These are phyloP conservation scores for Mya arenaria DNA, from an alignment of 1,140 invertebrate species.

Conservation along the genomic window DNA sequence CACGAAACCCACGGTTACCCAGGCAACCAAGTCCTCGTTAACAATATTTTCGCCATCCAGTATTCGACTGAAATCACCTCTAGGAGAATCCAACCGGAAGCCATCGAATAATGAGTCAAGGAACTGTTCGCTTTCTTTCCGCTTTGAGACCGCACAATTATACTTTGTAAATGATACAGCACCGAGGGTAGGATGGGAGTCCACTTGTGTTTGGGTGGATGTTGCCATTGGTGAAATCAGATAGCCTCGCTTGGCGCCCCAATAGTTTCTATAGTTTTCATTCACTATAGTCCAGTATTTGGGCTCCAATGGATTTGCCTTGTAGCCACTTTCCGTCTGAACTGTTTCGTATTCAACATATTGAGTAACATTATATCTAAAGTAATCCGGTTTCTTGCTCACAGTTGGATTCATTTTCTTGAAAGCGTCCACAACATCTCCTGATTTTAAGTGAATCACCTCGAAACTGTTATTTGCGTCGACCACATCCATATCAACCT, in stretches of 20 bases:
- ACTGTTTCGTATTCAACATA: slow-evolving; percentile 50
- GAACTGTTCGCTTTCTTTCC: slow-evolving; percentile 49
- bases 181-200: slow-evolving; percentile 43
- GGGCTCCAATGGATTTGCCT: slow-evolving; percentile 24
- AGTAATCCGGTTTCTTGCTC: slow-evolving; percentile 32
- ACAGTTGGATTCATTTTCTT: slow-evolving; percentile 16
- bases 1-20: slow-evolving; percentile 54
- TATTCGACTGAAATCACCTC: slow-evolving; percentile 34
- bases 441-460: slow-evolving; percentile 46
- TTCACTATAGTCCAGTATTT: slow-evolving; percentile 55
- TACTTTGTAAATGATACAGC: slow-evolving; percentile 59
- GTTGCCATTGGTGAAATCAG: slow-evolving; percentile 42
- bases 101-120: slow-evolving; percentile 37
- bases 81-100: slow-evolving; percentile 42
- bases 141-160: slow-evolving; percentile 56
- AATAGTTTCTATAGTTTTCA: slow-evolving; percentile 52
- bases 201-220: slow-evolving; percentile 23
- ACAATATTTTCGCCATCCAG: slow-evolving; percentile 44
- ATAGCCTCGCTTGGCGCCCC: slow-evolving; percentile 46
- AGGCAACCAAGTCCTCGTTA: slow-evolving; percentile 50
- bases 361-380: slow-evolving; percentile 45
- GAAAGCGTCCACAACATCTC: slow-evolving; percentile 42
- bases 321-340: slow-evolving; percentile 31
- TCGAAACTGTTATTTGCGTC: slow-evolving; percentile 66
- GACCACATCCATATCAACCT: slow-evolving; percentile 68